Base-by-base conservation (phyloP, 1,140 invertebrate genomes). In the Idris sp. region DNA sequence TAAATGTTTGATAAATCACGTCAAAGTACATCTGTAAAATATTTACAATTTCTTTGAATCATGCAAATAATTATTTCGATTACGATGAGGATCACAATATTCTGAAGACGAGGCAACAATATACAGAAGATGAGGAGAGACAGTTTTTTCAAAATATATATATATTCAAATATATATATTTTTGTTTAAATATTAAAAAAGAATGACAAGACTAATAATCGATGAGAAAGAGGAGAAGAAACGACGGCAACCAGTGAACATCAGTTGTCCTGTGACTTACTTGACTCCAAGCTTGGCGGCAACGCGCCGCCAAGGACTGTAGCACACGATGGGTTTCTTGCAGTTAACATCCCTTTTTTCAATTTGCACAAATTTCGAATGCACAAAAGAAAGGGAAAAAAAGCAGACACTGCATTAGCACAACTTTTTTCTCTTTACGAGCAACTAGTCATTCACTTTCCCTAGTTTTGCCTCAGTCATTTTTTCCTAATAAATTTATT, bases 221-320 rank as follows among this genome's bases (percentile, higher is more conserved):
- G 11, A 14, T 48, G 25, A 38, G n/a, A 48, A 9, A 30, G 2
- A 49, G 25, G 30, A 49, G 56, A 33, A 56, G 40, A 67, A n/a
- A 68, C 33, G 51, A 64, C 30, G 64, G 58, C 49, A 68, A 62
- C 48, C 49, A 64, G 59, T 61, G 33, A n/a, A n/a, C n/a, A n/a
- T n/a, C n/a, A n/a, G n/a, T n/a, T n/a, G n/a, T 73, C 72, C 31
- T 49, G 77, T 79, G 84, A 95, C 94, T 95, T 95, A 96, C 94
- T 95, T 95, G 89, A 96, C 94, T 92, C 94, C 94, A 80, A 96
- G 92, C 89, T 95, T 96, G 87, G 93, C 95, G 86, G 94, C 94
- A 86, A 96, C 94, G 88, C 94, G 92, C 82, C 93, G 92, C 94
- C 94, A 96, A 89, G 94, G 94, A 82, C 94, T 95, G 90, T 94